A percentile compares a stretch with the other conserved stretches of the same genome.
Evolutionary conservation across 2,888 invertebrate genomes (phyloP).

Genomic region (Eristalinus sepulchralis): DNA sequence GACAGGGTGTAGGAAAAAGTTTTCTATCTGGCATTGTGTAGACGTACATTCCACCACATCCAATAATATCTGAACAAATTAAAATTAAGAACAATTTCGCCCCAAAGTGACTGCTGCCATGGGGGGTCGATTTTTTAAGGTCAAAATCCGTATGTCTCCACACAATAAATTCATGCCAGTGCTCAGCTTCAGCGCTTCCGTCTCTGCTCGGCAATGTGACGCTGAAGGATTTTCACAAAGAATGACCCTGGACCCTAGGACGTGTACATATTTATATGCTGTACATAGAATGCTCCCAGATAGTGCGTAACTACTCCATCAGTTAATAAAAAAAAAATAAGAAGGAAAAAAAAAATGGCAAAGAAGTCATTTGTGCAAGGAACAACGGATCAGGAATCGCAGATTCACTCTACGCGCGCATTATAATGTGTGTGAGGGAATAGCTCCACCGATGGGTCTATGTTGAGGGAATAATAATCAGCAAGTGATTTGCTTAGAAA

Average conservation of each 20-base stretch:
- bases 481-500: constrained; percentile 62
- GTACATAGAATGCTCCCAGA: not conserved
- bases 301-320: constrained; percentile 27
- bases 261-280: constrained; percentile 4
- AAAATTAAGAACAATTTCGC: constrained; percentile 46
- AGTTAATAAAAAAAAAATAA: not conserved
- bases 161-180: constrained; percentile 4
- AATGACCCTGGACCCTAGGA: constrained; percentile 17
- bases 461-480: constrained; percentile 65
- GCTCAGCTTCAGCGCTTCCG: not conserved
- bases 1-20: constrained; percentile 11
- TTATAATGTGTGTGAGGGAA: constrained; percentile 23
- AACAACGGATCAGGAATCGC: constrained; percentile 44
- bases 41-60: constrained; percentile 51
- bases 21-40: constrained; percentile 2
- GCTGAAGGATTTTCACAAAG: constrained; percentile 19
- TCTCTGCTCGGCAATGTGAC: not conserved
- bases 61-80: constrained; percentile 59
- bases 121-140: constrained; percentile 9
- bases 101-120: not conserved
- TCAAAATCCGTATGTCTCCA: constrained; percentile 32
- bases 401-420: constrained; percentile 21
- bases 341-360: not conserved
- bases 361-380: constrained; percentile 6
- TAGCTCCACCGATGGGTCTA: constrained; percentile 39